phyloP scores from a whole-genome alignment of 2,113 vertebrate species.

The Gallinago paraguaiae region DNA sequence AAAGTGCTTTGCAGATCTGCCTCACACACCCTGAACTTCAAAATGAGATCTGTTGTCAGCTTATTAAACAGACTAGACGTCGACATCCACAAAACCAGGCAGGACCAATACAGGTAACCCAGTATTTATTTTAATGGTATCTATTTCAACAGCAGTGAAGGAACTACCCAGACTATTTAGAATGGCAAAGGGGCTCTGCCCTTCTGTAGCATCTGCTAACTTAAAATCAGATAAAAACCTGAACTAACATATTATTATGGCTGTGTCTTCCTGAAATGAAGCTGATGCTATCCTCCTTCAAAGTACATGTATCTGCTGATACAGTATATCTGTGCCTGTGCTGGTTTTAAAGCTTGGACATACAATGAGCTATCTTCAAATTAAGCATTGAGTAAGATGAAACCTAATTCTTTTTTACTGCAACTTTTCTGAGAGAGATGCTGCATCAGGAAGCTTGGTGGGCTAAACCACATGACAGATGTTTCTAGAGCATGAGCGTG shows the following conservation, averaged over 20 bases:
- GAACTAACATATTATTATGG: background rate
- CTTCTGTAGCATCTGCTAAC: background rate
- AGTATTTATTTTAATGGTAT: background rate
- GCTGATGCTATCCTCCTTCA: background rate
- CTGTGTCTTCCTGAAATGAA: background rate
- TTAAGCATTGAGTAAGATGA: background rate
- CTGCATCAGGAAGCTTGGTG: background rate
- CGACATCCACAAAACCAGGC: conserved; percentile 85
- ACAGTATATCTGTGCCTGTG: background rate
- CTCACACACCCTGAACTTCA: conserved; percentile 94
- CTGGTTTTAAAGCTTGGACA: background rate
- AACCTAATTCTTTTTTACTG: background rate
- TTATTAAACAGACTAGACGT: conserved; percentile 93
- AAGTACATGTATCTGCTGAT: background rate
- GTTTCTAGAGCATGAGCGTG: background rate
- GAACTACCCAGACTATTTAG: background rate
- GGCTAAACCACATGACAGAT: background rate
- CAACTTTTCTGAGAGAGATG: background rate
- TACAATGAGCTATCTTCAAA: background rate
- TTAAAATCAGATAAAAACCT: background rate
- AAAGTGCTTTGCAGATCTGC: conserved; percentile 95
- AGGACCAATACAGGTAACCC: conserved; percentile 88
- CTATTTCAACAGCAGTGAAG: background rate
- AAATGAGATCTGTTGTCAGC: conserved; percentile 96
- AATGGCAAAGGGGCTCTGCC: background rate